Percentiles rank a stretch among this genome's conserved stretches.
Conservation (phyloP, 2,797 vertebrate genomes). For the Dicrostonyx torquatus region DNA sequence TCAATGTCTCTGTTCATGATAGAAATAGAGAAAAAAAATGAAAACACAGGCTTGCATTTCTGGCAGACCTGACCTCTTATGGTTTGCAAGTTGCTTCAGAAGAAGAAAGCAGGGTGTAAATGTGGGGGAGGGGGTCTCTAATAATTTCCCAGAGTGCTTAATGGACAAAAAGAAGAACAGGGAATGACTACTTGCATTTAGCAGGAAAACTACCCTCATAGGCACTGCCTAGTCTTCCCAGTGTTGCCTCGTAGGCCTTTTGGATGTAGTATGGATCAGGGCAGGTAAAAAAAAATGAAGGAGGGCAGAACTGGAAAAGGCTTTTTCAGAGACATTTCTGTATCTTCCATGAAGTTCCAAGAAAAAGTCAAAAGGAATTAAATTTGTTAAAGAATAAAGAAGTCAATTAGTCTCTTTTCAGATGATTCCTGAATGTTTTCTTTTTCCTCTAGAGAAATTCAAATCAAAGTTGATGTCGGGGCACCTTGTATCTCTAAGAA, state of each 20-base stretch:
- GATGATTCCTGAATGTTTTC: conserved; percentile 50
- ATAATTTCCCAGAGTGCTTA: conserved; percentile 53
- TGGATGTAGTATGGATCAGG: conserved; percentile 50
- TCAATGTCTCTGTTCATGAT: conserved; percentile 47
- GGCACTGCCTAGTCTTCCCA: conserved; percentile 21
- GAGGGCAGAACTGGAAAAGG: conserved; percentile 43
- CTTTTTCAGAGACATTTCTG: conserved; percentile 53
- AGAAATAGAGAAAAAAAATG: conserved; percentile 42
- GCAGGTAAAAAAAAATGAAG: conserved; percentile 15
- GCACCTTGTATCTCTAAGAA: conserved; percentile 66
- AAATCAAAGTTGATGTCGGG: conserved; percentile 74
- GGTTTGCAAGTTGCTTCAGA: conserved; percentile 53
- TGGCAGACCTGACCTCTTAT: conserved; percentile 39
- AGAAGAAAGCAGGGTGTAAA: background rate
- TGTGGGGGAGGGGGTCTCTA: too few relatives aligned
- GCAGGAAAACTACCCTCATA: conserved; percentile 40
- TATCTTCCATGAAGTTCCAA: conserved; percentile 44
- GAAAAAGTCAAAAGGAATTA: conserved; percentile 70
- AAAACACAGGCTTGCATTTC: conserved; percentile 31
- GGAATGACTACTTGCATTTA: conserved; percentile 44
- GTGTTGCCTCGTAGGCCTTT: conserved; percentile 33
- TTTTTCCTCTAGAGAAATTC: conserved; percentile 65
- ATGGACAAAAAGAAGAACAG: conserved; percentile 43
- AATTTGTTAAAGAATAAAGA: conserved; percentile 69
- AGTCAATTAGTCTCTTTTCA: conserved; percentile 60